phyloP scores from a whole-genome alignment of 92 coral and sea anemone species.

The Zoanthus sansibaricus region DNA sequence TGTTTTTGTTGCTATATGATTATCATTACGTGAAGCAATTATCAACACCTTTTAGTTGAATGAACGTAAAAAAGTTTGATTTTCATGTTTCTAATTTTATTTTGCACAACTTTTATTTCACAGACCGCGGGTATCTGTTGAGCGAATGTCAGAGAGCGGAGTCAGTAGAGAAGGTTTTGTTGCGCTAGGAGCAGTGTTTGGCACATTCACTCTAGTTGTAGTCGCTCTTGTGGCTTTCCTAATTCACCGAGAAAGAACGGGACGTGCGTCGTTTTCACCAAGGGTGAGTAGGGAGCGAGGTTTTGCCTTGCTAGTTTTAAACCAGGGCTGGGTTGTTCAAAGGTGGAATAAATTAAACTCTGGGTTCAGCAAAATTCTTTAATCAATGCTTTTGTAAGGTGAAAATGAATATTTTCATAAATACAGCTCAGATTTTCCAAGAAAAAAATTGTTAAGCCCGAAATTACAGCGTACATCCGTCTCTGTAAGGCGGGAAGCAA shows the following conservation, averaged over 20 bases:
- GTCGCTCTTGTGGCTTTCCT: slow-evolving; percentile 77
- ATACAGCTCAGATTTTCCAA: too few relatives aligned
- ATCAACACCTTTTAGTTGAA: too few relatives aligned
- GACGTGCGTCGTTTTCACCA: slow-evolving; percentile 79
- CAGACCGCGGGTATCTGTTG: slow-evolving; percentile 62
- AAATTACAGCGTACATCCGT: too few relatives aligned
- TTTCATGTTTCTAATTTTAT: neutral
- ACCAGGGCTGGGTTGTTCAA: too few relatives aligned
- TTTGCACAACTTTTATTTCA: neutral
- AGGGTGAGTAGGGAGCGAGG: slow-evolving; percentile 47
- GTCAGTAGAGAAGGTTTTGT: slow-evolving; percentile 81
- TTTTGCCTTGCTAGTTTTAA: too few relatives aligned
- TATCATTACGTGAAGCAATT: neutral
- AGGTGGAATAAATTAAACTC: too few relatives aligned
- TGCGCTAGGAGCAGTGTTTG: slow-evolving; percentile 97
- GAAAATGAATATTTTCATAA: too few relatives aligned
- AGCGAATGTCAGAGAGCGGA: slow-evolving; percentile 55
- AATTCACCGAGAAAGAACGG: slow-evolving; percentile 84
- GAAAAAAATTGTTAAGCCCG: too few relatives aligned
- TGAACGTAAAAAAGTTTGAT: neutral
- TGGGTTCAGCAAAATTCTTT: too few relatives aligned
- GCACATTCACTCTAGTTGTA: slow-evolving; percentile 81
- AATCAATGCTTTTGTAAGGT: too few relatives aligned
- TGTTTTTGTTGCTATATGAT: neutral
- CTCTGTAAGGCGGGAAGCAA: too few relatives aligned